Evolutionary conservation across 1,140 invertebrate species (phyloP).

Genomic region (Drosophila serrata): DNA sequence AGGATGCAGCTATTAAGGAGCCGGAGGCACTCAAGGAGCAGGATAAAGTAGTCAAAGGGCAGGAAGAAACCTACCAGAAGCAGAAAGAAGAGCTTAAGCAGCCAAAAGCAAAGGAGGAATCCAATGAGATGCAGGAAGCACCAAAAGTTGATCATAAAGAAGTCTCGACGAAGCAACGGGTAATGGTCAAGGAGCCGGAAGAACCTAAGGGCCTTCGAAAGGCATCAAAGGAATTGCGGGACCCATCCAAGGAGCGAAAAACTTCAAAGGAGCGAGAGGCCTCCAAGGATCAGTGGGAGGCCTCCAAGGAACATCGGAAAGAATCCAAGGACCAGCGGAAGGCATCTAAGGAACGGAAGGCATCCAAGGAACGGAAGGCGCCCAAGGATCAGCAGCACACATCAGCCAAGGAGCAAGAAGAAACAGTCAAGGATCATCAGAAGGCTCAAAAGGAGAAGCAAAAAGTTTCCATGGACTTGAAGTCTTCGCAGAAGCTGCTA

Average conservation of each 20-base stretch:
- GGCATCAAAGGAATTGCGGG: not conserved
- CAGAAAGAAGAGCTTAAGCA: not conserved
- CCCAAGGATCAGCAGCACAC: not conserved
- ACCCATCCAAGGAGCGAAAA: not conserved
- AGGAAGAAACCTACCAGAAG: not conserved
- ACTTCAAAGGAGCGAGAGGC: not conserved
- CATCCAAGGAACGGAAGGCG: not conserved
- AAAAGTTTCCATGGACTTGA: not conserved
- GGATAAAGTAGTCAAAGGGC: not conserved
- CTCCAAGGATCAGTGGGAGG: not conserved
- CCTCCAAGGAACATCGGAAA: not conserved
- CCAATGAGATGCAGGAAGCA: no score
- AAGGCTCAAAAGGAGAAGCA: not conserved
- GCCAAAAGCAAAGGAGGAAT: no score
- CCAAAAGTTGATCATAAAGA: not conserved
- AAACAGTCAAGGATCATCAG: not conserved
- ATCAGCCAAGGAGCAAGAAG: not conserved
- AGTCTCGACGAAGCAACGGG: not conserved
- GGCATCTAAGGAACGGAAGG: not conserved
- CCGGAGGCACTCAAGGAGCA: no score
- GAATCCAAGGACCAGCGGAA: constrained; percentile 2
- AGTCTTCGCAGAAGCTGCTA: not conserved
- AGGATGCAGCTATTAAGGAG: not conserved
- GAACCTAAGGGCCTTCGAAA: not conserved
- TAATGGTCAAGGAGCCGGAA: not conserved